Evolutionary conservation across 2,113 vertebrate genomes (phyloP).

Genomic region (Phalacrocorax brasilianus): DNA sequence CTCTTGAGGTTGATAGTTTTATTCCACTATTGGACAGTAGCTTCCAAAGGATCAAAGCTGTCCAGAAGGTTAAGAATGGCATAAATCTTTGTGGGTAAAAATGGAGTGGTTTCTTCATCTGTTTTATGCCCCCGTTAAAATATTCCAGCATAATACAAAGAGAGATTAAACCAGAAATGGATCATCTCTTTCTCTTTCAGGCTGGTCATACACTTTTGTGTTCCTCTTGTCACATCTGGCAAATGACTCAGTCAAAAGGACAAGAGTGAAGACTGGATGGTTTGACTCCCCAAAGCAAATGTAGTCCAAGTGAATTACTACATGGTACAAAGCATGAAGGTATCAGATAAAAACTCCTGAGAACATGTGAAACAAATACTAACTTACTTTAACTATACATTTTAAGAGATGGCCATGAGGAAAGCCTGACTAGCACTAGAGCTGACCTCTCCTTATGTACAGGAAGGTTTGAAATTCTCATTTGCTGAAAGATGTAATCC

Average conservation of each 20-base stretch:
- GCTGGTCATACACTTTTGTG: background rate
- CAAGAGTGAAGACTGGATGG: constrained; percentile 7
- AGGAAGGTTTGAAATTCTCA: constrained; percentile 34
- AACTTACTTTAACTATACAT: constrained; percentile 3
- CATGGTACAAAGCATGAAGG: background rate
- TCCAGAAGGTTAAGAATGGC: background rate
- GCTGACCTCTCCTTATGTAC: background rate
- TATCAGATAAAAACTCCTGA: constrained; percentile 1
- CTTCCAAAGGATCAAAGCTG: background rate
- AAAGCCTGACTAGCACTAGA: constrained; percentile 10
- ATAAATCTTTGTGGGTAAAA: background rate
- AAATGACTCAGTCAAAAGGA: constrained; percentile 34
- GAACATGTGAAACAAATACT: constrained; percentile 17
- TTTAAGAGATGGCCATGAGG: background rate
- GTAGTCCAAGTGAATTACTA: constrained; percentile 11
- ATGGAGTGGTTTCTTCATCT: background rate
- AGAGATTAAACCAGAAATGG: background rate
- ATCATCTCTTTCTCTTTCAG: constrained; percentile 1
- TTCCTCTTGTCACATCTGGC: background rate
- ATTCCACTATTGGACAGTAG: background rate
- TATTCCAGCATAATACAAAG: background rate
- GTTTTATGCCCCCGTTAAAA: background rate
- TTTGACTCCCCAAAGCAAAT: constrained; percentile 21
- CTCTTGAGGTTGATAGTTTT: background rate
- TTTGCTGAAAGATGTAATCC: constrained; percentile 7